These are phyloP conservation scores for Drosophila nigrodunni DNA, from an alignment of 1,140 invertebrate species.

Conservation along the genomic window DNA sequence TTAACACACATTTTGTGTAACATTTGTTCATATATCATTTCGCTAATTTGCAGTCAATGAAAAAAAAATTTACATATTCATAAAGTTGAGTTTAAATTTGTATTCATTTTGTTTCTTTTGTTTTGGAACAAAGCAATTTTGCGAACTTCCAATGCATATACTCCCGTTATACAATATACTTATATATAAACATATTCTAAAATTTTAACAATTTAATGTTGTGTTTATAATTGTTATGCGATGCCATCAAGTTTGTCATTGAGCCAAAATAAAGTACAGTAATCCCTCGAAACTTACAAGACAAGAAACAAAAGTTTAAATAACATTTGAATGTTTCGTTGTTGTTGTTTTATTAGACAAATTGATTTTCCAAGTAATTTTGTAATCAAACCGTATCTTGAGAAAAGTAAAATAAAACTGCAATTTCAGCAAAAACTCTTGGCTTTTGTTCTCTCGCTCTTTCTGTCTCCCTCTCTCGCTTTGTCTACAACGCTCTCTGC, in stretches of 20 bases:
- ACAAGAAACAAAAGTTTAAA: slow-evolving; percentile 31
- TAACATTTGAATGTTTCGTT: slow-evolving; percentile 58
- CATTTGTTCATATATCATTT: slow-evolving; percentile 59
- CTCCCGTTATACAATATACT: slow-evolving; percentile 57
- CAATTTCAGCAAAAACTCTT: slow-evolving; percentile 7
- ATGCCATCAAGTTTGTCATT: slow-evolving; percentile 55
- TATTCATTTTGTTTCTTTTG: slow-evolving; percentile 27
- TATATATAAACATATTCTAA: slow-evolving; percentile 58
- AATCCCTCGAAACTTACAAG: slow-evolving; percentile 31
- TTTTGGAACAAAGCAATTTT: slow-evolving; percentile 59
- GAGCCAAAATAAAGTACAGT: slow-evolving; percentile 65
- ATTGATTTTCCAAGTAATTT: slow-evolving; percentile 29
- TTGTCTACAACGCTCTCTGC: slow-evolving; percentile 7
- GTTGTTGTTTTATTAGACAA: slow-evolving; percentile 40
- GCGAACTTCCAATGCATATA: slow-evolving; percentile 57
- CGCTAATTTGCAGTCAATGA: slow-evolving; percentile 41
- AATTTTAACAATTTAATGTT: slow-evolving; percentile 72
- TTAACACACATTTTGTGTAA: slow-evolving; percentile 71
- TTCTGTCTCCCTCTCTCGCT: neutral
- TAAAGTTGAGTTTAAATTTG: slow-evolving; percentile 49
- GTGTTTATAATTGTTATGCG: slow-evolving; percentile 75
- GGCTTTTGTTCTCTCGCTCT: slow-evolving; percentile 12
- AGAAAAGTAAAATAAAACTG: slow-evolving; percentile 1
- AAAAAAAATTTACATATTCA: slow-evolving; percentile 43
- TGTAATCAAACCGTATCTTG: slow-evolving; percentile 24